Percentiles rank a stretch among this genome's conserved stretches.
These are phyloP conservation scores for Prochilodus magdalenae DNA, from an alignment of 2,113 vertebrate genomes.

Conservation along the genomic window DNA sequence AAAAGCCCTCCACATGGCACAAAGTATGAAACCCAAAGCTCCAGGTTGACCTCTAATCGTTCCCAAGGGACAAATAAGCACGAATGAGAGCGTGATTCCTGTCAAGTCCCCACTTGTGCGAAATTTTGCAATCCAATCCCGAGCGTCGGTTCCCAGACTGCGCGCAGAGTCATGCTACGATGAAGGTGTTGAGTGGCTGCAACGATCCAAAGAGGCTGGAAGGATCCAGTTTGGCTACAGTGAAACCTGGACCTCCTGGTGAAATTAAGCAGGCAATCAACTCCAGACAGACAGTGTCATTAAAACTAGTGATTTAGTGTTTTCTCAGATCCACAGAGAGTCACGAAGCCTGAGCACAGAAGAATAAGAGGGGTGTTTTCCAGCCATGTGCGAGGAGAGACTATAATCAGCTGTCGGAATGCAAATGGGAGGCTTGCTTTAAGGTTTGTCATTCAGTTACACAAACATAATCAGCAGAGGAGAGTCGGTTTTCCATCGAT, in stretches of 20 bases:
- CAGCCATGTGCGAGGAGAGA: not conserved
- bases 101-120: slow-evolving; percentile 14
- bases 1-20: slow-evolving; percentile 4
- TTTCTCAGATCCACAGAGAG: slow-evolving; percentile 19
- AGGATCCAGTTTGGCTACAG: slow-evolving; percentile 30
- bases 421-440: not conserved
- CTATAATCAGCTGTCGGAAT: not conserved
- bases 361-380: not conserved
- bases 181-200: slow-evolving; percentile 51
- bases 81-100: slow-evolving; percentile 16
- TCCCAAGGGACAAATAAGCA: slow-evolving; percentile 32
- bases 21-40: slow-evolving; percentile 44
- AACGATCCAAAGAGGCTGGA: slow-evolving; percentile 9
- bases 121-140: not conserved
- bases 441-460: not conserved
- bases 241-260: slow-evolving; percentile 21
- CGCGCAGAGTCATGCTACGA: not conserved
- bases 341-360: slow-evolving; percentile 8
- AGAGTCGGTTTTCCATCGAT: not conserved
- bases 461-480: not conserved
- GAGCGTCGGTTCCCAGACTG: not conserved
- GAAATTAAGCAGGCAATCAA: slow-evolving; percentile 46
- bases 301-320: slow-evolving; percentile 44
- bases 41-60: slow-evolving; percentile 14
- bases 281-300: slow-evolving; percentile 33